Conservation (phyloP, 2,113 vertebrate genomes). For the Argyrosomus japonicus region DNA sequence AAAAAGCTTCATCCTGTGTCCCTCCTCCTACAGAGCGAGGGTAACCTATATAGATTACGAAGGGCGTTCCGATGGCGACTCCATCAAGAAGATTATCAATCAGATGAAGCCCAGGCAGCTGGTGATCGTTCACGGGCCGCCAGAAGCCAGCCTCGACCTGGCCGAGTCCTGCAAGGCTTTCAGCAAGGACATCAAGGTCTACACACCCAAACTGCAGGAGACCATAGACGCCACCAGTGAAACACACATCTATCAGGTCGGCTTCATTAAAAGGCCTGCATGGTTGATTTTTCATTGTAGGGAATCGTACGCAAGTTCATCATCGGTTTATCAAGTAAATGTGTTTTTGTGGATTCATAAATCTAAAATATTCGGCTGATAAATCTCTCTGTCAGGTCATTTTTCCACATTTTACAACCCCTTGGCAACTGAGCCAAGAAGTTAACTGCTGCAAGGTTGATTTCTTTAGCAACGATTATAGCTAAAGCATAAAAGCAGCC, state of each 20-base stretch:
- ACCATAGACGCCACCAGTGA: conserved; percentile 98
- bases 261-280: background rate
- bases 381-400: background rate
- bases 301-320: background rate
- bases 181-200: conserved; percentile 98
- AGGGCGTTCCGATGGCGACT: conserved; percentile 98
- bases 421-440: background rate
- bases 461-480: background rate
- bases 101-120: conserved; percentile 98
- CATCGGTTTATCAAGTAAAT: background rate
- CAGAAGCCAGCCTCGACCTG: conserved; percentile 95
- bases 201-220: conserved; percentile 96
- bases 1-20: background rate
- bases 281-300: background rate
- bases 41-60: conserved; percentile 98
- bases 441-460: background rate
- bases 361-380: background rate
- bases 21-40: conserved; percentile 87
- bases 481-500: background rate
- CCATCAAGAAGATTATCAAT: conserved; percentile 99
- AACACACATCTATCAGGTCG: conserved; percentile 98
- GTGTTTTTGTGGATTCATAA: conserved; percentile 2
- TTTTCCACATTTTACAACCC: background rate
- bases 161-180: conserved; percentile 97
- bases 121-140: conserved; percentile 95